A percentile compares a stretch with the other conserved stretches of the same genome.
Evolutionary conservation across 2,113 vertebrate species (phyloP).

Genomic region (Bos javanicus): DNA sequence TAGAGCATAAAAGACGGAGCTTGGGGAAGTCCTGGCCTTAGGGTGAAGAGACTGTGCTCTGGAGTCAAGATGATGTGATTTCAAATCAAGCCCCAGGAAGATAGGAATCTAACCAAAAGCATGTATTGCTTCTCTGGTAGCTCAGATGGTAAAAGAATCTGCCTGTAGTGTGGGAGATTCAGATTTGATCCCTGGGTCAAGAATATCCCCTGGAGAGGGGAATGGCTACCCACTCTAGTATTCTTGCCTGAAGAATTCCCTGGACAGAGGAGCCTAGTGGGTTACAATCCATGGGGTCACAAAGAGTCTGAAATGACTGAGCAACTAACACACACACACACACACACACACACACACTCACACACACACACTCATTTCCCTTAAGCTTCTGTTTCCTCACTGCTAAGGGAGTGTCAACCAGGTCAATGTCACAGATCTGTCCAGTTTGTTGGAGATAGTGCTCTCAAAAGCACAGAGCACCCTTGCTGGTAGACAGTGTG

Average conservation of each 20-base stretch:
- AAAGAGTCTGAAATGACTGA: background rate
- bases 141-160: background rate
- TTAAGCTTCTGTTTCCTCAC: background rate
- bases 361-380: background rate
- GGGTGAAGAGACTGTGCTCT: background rate
- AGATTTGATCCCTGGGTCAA: background rate
- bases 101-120: background rate
- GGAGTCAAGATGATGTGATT: background rate
- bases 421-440: background rate
- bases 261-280: background rate
- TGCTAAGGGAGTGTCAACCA: background rate
- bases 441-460: background rate
- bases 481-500: rapidly evolving
- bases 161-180: background rate
- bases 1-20: conserved; percentile 11
- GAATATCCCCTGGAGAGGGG: background rate
- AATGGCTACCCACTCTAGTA: background rate
- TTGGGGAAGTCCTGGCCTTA: background rate
- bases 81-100: background rate
- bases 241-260: background rate
- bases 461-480: background rate
- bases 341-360: too few species aligned
- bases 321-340: background rate
- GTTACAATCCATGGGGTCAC: background rate
- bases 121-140: background rate